Conservation (phyloP, 92 coral and sea anemone species). For the Epizoanthus stellaris region DNA sequence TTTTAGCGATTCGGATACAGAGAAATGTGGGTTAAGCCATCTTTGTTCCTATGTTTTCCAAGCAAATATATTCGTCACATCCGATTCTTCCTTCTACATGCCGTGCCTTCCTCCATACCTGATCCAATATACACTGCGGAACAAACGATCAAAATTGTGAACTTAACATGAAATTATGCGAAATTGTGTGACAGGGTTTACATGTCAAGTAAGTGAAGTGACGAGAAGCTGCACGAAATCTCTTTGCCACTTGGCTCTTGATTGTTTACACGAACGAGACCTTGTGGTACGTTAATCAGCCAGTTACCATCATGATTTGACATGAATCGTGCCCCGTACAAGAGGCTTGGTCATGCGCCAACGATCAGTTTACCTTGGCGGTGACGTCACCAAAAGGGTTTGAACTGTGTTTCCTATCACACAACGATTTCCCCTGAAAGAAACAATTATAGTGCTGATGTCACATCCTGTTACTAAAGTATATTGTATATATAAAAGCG, state of each 20-base stretch:
- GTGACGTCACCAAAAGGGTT: constrained; percentile 25
- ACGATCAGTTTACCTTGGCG: neutral
- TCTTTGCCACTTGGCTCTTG: neutral
- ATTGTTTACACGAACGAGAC: no score
- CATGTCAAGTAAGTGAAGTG: neutral
- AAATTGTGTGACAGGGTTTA: neutral
- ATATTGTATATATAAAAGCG: constrained; percentile 5
- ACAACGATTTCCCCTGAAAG: neutral
- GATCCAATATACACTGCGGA: constrained; percentile 1
- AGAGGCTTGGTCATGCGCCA: constrained; percentile 7
- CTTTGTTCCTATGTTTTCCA: neutral
- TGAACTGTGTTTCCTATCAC: constrained; percentile 7
- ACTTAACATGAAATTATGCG: neutral
- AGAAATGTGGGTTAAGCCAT: neutral
- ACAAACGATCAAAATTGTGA: neutral
- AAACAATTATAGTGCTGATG: constrained; percentile 11
- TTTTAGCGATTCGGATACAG: no score
- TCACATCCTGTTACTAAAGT: constrained; percentile 46
- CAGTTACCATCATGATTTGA: neutral
- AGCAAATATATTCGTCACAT: constrained; percentile 1
- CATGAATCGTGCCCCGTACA: neutral
- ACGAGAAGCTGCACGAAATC: neutral
- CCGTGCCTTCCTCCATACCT: neutral
- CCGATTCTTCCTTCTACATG: neutral
- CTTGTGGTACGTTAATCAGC: neutral